phyloP scores from a whole-genome alignment of 2,888 invertebrate genomes.

The Noctua pronuba region DNA sequence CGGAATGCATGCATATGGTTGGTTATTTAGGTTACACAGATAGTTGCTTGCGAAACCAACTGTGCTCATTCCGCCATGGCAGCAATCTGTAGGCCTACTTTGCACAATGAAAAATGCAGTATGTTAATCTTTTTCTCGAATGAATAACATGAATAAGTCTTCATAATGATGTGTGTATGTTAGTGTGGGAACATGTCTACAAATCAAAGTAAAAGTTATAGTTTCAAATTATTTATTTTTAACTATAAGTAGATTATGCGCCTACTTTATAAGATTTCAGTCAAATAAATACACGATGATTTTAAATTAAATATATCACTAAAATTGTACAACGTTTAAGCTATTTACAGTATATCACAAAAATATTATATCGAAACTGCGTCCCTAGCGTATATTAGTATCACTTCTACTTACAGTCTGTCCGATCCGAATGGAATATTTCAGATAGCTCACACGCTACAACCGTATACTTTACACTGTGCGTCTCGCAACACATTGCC shows the following conservation, averaged over 20 bases:
- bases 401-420: constrained; percentile 90
- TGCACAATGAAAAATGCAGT: constrained; percentile 36
- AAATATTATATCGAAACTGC: constrained; percentile 81
- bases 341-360: constrained; percentile 91
- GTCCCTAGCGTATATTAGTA: constrained; percentile 83
- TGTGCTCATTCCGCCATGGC: constrained; percentile 14
- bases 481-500: constrained; percentile 71
- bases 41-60: constrained; percentile 39
- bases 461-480: constrained; percentile 58
- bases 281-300: constrained; percentile 90
- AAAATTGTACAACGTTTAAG: constrained; percentile 89
- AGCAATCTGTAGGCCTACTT: constrained; percentile 57
- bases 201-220: constrained; percentile 78
- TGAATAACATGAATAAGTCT: constrained; percentile 16
- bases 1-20: constrained; percentile 41
- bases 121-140: constrained; percentile 26
- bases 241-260: constrained; percentile 80
- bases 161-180: constrained; percentile 45
- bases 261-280: constrained; percentile 89
- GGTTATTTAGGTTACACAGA: constrained; percentile 48
- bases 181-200: constrained; percentile 53
- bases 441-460: constrained; percentile 68
- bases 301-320: constrained; percentile 90
- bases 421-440: constrained; percentile 84
- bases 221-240: constrained; percentile 86